Evolutionary conservation across 2,113 vertebrate species (phyloP).

Genomic region (Grammomys surdaster): DNA sequence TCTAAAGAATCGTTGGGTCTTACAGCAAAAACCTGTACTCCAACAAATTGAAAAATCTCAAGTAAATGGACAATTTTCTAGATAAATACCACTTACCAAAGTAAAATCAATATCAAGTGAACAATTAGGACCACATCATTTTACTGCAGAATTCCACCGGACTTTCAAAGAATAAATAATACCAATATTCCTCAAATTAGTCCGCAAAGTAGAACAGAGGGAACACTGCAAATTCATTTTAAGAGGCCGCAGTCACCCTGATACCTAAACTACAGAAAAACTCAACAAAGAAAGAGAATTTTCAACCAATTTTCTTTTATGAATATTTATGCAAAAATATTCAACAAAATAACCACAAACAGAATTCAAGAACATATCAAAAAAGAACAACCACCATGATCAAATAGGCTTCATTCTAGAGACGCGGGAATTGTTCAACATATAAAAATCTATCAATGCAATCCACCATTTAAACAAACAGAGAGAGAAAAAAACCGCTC

Average conservation of each 20-base stretch:
- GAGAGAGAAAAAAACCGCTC: background rate
- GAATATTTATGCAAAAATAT: background rate
- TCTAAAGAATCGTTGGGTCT: background rate
- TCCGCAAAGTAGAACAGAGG: background rate
- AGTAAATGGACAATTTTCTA: background rate
- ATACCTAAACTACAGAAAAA: background rate
- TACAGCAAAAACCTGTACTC: background rate
- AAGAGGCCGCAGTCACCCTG: background rate
- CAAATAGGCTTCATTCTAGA: background rate
- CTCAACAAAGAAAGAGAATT: background rate
- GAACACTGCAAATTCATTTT: background rate
- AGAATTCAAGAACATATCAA: background rate
- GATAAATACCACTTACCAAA: background rate
- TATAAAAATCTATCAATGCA: background rate
- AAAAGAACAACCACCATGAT: background rate
- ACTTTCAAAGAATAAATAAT: background rate
- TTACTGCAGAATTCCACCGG: background rate
- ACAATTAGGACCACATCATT: background rate
- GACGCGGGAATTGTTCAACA: background rate
- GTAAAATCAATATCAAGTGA: background rate
- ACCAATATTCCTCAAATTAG: background rate
- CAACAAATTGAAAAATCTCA: background rate
- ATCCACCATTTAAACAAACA: background rate
- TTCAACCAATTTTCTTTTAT: background rate
- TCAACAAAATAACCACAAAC: background rate